Evolutionary conservation across 2,888 invertebrate genomes (phyloP).

Genomic region (Pristionchus mayeri): DNA sequence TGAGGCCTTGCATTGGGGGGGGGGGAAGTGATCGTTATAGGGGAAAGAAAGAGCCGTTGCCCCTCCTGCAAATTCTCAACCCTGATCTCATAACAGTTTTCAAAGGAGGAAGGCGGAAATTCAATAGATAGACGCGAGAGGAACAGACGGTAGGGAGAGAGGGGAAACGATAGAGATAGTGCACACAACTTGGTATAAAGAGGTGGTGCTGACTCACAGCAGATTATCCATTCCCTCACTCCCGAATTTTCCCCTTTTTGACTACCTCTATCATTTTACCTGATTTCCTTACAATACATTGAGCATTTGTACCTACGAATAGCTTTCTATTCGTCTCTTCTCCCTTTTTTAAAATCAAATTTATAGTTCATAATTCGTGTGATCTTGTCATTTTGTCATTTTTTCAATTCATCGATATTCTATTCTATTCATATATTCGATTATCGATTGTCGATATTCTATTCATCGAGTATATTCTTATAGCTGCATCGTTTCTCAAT

Average conservation of each 20-base stretch:
- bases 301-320: too few species aligned
- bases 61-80: too few species aligned
- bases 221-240: neutral
- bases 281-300: neutral
- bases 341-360: neutral
- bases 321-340: neutral
- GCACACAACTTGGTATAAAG: conserved; percentile 17
- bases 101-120: too few species aligned
- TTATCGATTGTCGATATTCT: neutral
- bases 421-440: neutral
- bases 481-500: neutral
- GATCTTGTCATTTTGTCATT: too few species aligned
- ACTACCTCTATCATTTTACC: neutral
- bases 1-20: too few species aligned
- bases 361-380: too few species aligned
- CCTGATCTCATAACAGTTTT: too few species aligned
- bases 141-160: neutral
- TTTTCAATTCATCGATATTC: neutral
- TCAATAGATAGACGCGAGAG: neutral
- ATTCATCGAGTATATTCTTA: too few species aligned
- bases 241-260: neutral
- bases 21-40: too few species aligned
- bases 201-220: neutral
- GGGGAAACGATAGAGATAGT: neutral
- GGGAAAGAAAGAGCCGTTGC: too few species aligned